These are phyloP conservation scores for Silurus aristotelis DNA, from an alignment of 2,797 vertebrate genomes.

Conservation along the genomic window DNA sequence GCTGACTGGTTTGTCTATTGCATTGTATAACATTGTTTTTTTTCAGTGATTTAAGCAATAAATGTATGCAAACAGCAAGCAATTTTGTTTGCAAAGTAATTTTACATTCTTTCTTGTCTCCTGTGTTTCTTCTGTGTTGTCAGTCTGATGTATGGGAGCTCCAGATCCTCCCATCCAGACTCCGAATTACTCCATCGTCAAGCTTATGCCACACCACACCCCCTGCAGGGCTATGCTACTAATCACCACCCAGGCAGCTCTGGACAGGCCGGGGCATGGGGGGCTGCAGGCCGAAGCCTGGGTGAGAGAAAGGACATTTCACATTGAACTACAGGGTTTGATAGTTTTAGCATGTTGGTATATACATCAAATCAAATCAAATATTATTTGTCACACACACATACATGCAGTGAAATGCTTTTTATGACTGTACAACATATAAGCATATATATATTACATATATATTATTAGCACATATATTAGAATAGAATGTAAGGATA, in stretches of 20 bases:
- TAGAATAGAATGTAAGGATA: too few relatives aligned
- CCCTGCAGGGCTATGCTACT: slow-evolving; percentile 88
- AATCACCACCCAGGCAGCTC: slow-evolving; percentile 87
- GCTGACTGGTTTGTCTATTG: slow-evolving; percentile 2
- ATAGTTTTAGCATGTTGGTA: neutral
- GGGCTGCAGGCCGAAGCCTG: slow-evolving; percentile 70
- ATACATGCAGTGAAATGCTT: too few relatives aligned
- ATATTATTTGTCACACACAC: too few relatives aligned
- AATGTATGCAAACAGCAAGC: slow-evolving; percentile 19
- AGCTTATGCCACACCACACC: slow-evolving; percentile 84
- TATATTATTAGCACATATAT: too few relatives aligned
- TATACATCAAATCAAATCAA: too few relatives aligned
- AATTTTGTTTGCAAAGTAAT: slow-evolving; percentile 21
- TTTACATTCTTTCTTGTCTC: slow-evolving; percentile 32
- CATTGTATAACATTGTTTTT: neutral
- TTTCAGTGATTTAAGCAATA: slow-evolving; percentile 7
- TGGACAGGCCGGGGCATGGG: slow-evolving; percentile 74
- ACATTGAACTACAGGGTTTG: neutral
- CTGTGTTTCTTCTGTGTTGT: slow-evolving; percentile 29
- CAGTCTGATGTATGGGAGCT: slow-evolving; percentile 90
- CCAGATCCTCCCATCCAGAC: slow-evolving; percentile 87
- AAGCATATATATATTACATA: too few relatives aligned
- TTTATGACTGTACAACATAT: too few relatives aligned
- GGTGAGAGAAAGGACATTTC: slow-evolving; percentile 62
- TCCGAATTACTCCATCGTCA: slow-evolving; percentile 89